These are phyloP conservation scores for Hypena proboscidalis DNA, from an alignment of 2,888 invertebrate species.

Conservation along the genomic window DNA sequence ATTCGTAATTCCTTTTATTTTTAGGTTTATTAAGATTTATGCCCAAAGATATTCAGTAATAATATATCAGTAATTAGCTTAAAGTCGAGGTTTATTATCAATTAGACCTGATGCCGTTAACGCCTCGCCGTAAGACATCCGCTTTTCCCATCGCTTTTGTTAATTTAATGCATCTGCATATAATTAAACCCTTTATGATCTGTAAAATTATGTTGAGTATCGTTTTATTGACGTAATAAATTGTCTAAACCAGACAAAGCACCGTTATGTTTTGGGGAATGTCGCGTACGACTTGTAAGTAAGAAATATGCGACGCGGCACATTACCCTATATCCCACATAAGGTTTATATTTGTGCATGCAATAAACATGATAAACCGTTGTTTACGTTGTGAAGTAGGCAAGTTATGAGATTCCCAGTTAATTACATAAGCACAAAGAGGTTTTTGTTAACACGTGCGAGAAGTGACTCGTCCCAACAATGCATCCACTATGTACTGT, in stretches of 20 bases:
- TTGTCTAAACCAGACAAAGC: too few species aligned
- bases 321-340: not conserved
- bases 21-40: slow-evolving; percentile 11
- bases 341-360: slow-evolving; percentile 1
- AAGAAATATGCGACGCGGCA: too few species aligned
- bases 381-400: slow-evolving; percentile 17
- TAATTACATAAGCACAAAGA: slow-evolving; percentile 32
- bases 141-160: not conserved
- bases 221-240: too few species aligned
- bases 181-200: too few species aligned
- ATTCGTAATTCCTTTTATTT: slow-evolving; percentile 7
- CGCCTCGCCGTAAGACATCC: not conserved
- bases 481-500: slow-evolving; percentile 18
- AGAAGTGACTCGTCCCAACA: slow-evolving; percentile 7
- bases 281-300: too few species aligned
- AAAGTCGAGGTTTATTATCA: too few species aligned
- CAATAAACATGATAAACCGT: slow-evolving; percentile 15
- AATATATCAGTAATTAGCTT: too few species aligned
- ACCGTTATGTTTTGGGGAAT: too few species aligned
- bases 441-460: slow-evolving; percentile 31
- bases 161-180: not conserved
- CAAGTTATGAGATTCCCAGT: slow-evolving; percentile 16
- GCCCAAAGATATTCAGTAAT: slow-evolving; percentile 8
- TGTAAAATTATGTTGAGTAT: too few species aligned
- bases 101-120: too few species aligned